Evolutionary conservation across 2,797 vertebrate species (phyloP).

Genomic region (Tapirus indicus): DNA sequence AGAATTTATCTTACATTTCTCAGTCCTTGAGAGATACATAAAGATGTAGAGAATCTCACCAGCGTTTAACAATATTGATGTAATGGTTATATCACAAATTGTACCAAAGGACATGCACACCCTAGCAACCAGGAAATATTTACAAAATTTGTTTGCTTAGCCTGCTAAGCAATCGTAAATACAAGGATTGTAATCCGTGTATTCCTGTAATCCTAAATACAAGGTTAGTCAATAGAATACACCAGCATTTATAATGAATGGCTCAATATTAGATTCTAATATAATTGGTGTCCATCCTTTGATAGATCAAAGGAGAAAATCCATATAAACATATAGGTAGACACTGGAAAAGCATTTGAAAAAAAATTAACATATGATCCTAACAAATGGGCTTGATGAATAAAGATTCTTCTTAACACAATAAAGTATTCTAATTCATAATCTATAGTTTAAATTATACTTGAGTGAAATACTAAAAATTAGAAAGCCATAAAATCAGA

Average conservation of each 20-base stretch:
- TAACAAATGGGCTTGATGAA: neutral
- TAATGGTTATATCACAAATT: conserved; percentile 27
- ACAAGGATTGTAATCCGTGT: neutral
- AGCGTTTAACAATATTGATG: conserved; percentile 29
- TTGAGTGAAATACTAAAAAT: conserved; percentile 11
- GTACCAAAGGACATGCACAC: neutral
- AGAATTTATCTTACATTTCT: conserved; percentile 38
- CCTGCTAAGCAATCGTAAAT: neutral
- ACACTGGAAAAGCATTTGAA: neutral
- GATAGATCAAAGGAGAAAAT: conserved; percentile 34
- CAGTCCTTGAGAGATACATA: neutral
- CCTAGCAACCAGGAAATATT: conserved; percentile 22
- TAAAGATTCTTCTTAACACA: neutral
- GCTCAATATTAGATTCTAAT: conserved; percentile 17
- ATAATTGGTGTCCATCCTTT: neutral
- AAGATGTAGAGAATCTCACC: neutral
- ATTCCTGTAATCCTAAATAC: neutral
- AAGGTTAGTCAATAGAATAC: neutral
- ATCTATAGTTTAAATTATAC: conserved; percentile 2
- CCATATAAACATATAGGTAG: neutral
- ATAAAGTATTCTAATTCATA: neutral
- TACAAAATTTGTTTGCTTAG: conserved; percentile 28
- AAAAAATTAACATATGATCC: conserved; percentile 29
- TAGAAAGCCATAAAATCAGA: neutral
- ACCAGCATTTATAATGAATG: conserved; percentile 30